Base-by-base conservation (phyloP, 1,140 invertebrate species). In the Hypsibius dujardini region DNA sequence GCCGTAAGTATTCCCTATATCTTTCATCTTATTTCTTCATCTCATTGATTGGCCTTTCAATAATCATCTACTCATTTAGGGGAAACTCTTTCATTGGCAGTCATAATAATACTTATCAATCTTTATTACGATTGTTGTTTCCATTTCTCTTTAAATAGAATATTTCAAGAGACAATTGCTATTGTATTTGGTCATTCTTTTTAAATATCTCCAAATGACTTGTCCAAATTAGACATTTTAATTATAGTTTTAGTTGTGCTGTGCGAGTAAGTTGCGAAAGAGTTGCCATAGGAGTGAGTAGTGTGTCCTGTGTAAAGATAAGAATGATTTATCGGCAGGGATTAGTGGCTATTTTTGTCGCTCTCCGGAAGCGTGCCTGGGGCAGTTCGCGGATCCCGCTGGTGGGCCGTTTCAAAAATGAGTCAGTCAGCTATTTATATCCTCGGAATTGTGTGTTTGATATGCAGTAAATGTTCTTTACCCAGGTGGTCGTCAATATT, bases 401-500 rank as follows among this genome's bases (percentile, higher is more conserved):
- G 7, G 42, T 67, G 12, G 62, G 62, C 12, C 62, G 62, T 12
- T 42, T 12, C 12, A 67, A 12, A 67, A 67, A 67, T 42, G 62
- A 67, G 62, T 67, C 3, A 42, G 62, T 67, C 42, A 15, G 42
- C 62, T 67, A 67, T 15, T 12, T 45, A 67, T 67, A 3, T 42
- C 12, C 42, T 67, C 42, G 42, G 42, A 67, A 15, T 67, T 45
- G 12, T 3, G 12, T 67, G 12, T 15, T 67, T 67, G 62, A 67
- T 42, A 67, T 67, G 12, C 62, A 12, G 12, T 67, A 42, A 42
- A 15, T 67, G 42, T 67, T 67, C 12, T 67, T 67, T 15, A 7
- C 62, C 42, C 62, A 67, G 62, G 42, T 67, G 62, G 62, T 67
- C 62, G 42, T 67, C 62, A 12, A 67, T 67, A 15, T 67, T 67